Conservation (phyloP, 2,797 vertebrate genomes). For the Calcarius lapponicus region DNA sequence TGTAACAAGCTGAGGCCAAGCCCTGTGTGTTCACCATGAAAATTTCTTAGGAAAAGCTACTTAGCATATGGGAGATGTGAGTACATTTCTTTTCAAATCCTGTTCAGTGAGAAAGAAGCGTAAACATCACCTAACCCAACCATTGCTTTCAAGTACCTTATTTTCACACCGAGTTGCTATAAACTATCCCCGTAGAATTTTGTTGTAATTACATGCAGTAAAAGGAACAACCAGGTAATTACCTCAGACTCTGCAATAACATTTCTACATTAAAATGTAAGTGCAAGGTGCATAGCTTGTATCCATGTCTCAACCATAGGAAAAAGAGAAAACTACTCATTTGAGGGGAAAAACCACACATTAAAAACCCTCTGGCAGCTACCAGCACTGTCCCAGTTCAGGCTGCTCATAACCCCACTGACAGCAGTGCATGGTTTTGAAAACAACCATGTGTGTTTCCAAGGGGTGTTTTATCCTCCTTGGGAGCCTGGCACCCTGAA, state of each 20-base stretch:
- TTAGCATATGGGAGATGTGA: neutral
- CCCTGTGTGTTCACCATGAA: neutral
- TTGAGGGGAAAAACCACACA: neutral
- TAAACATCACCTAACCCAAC: neutral
- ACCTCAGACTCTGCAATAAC: neutral
- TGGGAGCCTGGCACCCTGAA: neutral
- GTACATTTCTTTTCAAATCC: neutral
- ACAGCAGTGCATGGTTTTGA: neutral
- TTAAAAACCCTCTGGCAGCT: neutral
- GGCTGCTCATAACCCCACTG: neutral
- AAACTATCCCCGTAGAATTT: slow-evolving; percentile 10
- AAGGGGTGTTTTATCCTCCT: neutral
- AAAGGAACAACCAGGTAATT: slow-evolving; percentile 51
- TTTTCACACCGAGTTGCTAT: slow-evolving; percentile 1
- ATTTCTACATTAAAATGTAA: slow-evolving; percentile 28
- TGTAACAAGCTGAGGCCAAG: neutral
- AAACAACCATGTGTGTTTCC: neutral
- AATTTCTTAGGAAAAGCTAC: neutral
- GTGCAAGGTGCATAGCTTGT: neutral
- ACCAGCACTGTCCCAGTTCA: neutral
- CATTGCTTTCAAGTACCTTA: neutral
- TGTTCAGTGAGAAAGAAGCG: neutral
- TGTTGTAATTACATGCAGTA: slow-evolving; percentile 46
- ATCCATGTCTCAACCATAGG: neutral
- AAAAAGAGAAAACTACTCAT: neutral